phyloP scores from a whole-genome alignment of 2,888 invertebrate species.

The Parnassius glacialis region DNA sequence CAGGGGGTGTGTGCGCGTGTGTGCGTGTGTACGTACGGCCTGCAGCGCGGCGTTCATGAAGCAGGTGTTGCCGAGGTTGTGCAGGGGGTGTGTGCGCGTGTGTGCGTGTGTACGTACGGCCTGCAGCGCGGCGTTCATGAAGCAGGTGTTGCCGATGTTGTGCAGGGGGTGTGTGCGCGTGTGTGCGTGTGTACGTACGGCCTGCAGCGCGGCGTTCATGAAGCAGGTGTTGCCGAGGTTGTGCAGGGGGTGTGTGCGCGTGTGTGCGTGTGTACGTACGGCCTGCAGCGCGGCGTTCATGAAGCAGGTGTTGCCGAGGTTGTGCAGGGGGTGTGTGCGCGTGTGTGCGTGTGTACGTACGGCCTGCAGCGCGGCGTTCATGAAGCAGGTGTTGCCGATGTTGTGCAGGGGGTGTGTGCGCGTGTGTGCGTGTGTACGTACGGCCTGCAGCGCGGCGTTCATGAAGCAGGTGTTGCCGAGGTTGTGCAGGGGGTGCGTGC shows the following conservation, averaged over 20 bases:
- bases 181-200: conserved; percentile 78
- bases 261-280: conserved; percentile 73
- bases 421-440: conserved; percentile 67
- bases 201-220: conserved; percentile 96
- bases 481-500: conserved; percentile 93
- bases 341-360: conserved; percentile 74
- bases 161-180: no score
- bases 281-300: conserved; percentile 96
- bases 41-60: conserved; percentile 97
- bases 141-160: conserved; percentile 96
- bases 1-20: no score
- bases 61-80: conserved; percentile 96
- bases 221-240: conserved; percentile 97
- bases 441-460: conserved; percentile 95
- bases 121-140: conserved; percentile 96
- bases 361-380: conserved; percentile 95
- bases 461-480: conserved; percentile 97
- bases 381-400: conserved; percentile 96
- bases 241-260: no score
- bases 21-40: conserved; percentile 80
- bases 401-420: no score
- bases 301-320: conserved; percentile 96
- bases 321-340: no score
- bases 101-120: conserved; percentile 80
- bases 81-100: no score